phyloP scores from a whole-genome alignment of 2,797 vertebrate genomes.

The Takifugu rubripes region DNA sequence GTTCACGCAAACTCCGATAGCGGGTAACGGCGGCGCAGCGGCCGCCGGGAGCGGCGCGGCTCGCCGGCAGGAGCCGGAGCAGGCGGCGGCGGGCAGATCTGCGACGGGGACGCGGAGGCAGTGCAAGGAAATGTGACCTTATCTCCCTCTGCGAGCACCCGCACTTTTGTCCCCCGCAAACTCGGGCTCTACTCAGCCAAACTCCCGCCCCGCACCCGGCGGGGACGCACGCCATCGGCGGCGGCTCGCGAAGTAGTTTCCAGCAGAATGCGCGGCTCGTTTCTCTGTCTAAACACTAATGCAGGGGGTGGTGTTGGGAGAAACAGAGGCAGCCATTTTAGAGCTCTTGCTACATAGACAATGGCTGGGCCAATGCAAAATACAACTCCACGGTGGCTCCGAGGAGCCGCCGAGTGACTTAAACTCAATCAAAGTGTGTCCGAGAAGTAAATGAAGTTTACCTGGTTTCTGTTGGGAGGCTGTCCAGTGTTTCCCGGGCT shows the following conservation, averaged over 20 bases:
- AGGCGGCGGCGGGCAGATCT: slow-evolving; percentile 4
- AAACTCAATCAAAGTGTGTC: slow-evolving; percentile 46
- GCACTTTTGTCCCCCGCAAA: slow-evolving; percentile 57
- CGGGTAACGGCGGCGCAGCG: slow-evolving; percentile 22
- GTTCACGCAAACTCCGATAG: slow-evolving; percentile 42
- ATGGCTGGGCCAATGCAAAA: slow-evolving; percentile 84
- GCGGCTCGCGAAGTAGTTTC: slow-evolving; percentile 38
- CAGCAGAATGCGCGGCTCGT: slow-evolving; percentile 26
- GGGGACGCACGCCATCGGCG: slow-evolving; percentile 27
- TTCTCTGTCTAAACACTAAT: slow-evolving; percentile 56
- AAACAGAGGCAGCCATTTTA: slow-evolving; percentile 95
- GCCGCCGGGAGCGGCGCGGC: too few species aligned
- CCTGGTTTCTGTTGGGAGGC: slow-evolving; percentile 86
- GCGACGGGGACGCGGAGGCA: slow-evolving; percentile 41
- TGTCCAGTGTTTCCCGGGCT: slow-evolving; percentile 92
- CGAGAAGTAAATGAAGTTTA: slow-evolving; percentile 70
- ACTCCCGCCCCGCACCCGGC: slow-evolving; percentile 56
- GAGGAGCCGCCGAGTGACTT: slow-evolving; percentile 33
- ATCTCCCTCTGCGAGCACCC: slow-evolving; percentile 37
- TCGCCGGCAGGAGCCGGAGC: too few species aligned
- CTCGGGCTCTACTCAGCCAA: slow-evolving; percentile 64
- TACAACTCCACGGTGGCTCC: slow-evolving; percentile 51
- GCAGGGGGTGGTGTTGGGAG: slow-evolving; percentile 72
- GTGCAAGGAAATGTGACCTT: slow-evolving; percentile 53
- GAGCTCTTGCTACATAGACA: slow-evolving; percentile 82